phyloP scores from a whole-genome alignment of 2,888 invertebrate genomes.

The Eudemis profundana region DNA sequence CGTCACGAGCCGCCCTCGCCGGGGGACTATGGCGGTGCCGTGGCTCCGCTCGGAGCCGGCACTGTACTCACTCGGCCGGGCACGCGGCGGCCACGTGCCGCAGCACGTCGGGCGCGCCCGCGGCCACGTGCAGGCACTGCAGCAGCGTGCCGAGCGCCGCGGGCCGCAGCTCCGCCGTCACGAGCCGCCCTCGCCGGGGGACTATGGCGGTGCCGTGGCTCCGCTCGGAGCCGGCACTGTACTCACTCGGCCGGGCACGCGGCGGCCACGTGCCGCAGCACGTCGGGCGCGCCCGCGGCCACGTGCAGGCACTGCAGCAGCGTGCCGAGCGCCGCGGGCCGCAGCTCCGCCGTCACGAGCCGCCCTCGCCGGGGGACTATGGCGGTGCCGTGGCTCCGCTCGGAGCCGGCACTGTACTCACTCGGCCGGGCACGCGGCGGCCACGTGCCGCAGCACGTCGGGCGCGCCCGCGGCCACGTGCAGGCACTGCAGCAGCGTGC shows the following conservation, averaged over 20 bases:
- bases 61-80: no score
- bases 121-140: slow-evolving; percentile 54
- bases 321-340: slow-evolving; percentile 42
- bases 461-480: slow-evolving; percentile 51
- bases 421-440: background rate
- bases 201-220: no score
- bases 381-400: background rate
- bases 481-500: slow-evolving; percentile 62
- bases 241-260: no score
- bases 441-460: no score
- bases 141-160: slow-evolving; percentile 39
- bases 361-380: no score
- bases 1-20: slow-evolving; percentile 59
- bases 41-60: no score
- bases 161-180: slow-evolving; percentile 50
- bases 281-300: slow-evolving; percentile 19
- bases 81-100: slow-evolving; percentile 59
- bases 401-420: no score
- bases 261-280: no score
- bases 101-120: slow-evolving; percentile 43
- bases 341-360: no score
- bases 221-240: no score
- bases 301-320: slow-evolving; percentile 26
- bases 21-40: slow-evolving; percentile 46
- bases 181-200: no score